phyloP scores from a whole-genome alignment of 1,140 invertebrate species.

The Thalassaphorura encarpata region DNA sequence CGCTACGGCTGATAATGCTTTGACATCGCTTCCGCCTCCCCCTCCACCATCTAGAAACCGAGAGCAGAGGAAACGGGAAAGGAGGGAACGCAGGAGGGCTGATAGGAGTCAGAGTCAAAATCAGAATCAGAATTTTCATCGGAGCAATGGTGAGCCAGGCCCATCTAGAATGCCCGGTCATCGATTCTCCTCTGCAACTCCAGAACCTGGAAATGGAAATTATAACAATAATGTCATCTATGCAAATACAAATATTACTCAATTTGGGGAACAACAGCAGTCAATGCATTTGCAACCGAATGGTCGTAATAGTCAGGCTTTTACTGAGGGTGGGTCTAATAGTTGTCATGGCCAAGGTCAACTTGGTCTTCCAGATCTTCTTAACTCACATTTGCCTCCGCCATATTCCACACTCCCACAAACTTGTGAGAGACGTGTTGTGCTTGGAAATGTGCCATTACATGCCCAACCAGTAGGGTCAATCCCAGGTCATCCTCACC shows the following conservation, averaged over 20 bases:
- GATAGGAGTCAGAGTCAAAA: neutral
- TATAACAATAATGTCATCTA: constrained; percentile 7
- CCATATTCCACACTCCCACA: constrained; percentile 40
- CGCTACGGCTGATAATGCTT: neutral
- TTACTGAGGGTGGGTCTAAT: neutral
- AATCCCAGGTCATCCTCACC: constrained; percentile 9
- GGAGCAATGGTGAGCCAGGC: neutral
- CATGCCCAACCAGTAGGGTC: constrained; percentile 7
- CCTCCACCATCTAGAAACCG: constrained; percentile 20
- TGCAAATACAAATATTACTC: neutral
- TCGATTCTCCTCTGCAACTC: neutral
- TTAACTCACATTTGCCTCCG: constrained; percentile 44
- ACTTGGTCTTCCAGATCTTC: constrained; percentile 42
- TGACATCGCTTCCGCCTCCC: constrained; percentile 1
- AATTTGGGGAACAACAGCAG: too few relatives aligned
- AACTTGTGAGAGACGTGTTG: constrained; percentile 21
- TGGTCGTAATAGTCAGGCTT: too few relatives aligned
- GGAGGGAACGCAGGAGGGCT: constrained; percentile 29
- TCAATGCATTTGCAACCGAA: too few relatives aligned
- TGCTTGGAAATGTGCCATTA: constrained; percentile 24
- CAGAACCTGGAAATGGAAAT: neutral
- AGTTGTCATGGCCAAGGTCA: constrained; percentile 2
- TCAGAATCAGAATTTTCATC: neutral
- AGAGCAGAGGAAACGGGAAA: constrained; percentile 33
- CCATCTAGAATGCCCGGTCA: too few relatives aligned